Percentiles rank a stretch among this genome's conserved stretches.
phyloP scores from a whole-genome alignment of 2,113 vertebrate genomes.

The Grammomys surdaster region DNA sequence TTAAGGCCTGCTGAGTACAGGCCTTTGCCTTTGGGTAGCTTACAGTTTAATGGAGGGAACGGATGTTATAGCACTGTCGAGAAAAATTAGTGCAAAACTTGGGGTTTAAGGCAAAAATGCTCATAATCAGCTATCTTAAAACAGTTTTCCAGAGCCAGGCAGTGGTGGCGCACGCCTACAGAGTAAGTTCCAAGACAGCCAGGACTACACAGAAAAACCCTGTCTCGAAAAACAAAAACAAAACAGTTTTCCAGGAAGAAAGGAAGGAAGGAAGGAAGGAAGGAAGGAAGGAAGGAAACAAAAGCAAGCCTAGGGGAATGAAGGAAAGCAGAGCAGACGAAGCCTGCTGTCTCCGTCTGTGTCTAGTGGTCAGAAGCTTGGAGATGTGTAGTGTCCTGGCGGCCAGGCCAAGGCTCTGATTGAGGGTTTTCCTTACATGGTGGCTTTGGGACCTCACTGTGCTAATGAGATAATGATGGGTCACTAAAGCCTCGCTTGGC shows the following conservation, averaged over 20 bases:
- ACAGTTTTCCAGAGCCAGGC: neutral
- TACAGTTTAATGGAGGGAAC: neutral
- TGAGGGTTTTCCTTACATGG: constrained; percentile 59
- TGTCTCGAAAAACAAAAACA: too few relatives aligned
- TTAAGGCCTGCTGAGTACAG: neutral
- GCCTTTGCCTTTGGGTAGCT: neutral
- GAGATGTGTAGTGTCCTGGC: neutral
- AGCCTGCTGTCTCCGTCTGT: neutral
- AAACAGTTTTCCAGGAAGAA: neutral
- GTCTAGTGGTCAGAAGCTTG: neutral
- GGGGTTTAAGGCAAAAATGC: neutral
- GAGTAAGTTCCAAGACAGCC: too few relatives aligned
- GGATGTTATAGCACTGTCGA: neutral
- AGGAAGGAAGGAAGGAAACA: too few relatives aligned
- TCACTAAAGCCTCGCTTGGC: neutral
- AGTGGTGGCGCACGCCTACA: too few relatives aligned
- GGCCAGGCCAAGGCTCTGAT: constrained; percentile 33
- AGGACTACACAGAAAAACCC: too few relatives aligned
- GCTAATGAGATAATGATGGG: neutral
- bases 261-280: too few relatives aligned
- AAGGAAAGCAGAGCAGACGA: neutral
- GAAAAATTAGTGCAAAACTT: neutral
- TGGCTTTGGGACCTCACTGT: constrained; percentile 52
- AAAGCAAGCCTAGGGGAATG: neutral
- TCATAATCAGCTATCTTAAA: neutral